Evolutionary conservation across 2,113 vertebrate genomes (phyloP).

Genomic region (Syngnathus scovelli): DNA sequence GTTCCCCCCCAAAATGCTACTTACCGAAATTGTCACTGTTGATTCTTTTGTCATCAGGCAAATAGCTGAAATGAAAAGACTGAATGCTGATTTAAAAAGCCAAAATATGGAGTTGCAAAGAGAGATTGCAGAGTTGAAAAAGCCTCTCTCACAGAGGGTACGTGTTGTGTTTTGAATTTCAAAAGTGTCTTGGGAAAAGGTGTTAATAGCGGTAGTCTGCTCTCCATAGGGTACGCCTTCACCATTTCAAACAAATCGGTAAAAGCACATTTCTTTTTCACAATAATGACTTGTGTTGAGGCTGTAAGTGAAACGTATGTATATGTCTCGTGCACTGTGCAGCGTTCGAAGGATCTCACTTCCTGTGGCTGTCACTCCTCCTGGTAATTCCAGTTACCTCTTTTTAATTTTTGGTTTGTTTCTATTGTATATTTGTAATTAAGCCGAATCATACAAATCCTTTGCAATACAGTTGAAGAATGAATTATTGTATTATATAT

Average conservation of each 20-base stretch:
- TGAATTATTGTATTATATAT: background rate
- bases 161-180: slow-evolving; percentile 10
- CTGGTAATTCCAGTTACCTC: slow-evolving; percentile 63
- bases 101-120: slow-evolving; percentile 70
- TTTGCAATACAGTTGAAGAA: background rate
- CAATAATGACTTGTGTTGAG: background rate
- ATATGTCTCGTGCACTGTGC: background rate
- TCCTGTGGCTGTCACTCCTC: slow-evolving; percentile 80
- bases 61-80: slow-evolving; percentile 70
- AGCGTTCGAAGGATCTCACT: slow-evolving; percentile 74
- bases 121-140: slow-evolving; percentile 78
- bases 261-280: slow-evolving; percentile 11
- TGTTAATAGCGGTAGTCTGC: background rate
- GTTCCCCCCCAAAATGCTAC: slow-evolving; percentile 3
- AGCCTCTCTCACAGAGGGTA: slow-evolving; percentile 76
- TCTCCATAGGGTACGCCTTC: slow-evolving; percentile 61
- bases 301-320: background rate
- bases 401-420: background rate
- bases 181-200: background rate
- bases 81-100: slow-evolving; percentile 74
- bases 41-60: slow-evolving; percentile 52
- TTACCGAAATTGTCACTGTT: background rate
- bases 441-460: background rate
- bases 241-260: slow-evolving; percentile 60
- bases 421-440: background rate